These are phyloP conservation scores for Esperia sulphurella DNA, from an alignment of 2,888 invertebrate genomes.

Conservation along the genomic window DNA sequence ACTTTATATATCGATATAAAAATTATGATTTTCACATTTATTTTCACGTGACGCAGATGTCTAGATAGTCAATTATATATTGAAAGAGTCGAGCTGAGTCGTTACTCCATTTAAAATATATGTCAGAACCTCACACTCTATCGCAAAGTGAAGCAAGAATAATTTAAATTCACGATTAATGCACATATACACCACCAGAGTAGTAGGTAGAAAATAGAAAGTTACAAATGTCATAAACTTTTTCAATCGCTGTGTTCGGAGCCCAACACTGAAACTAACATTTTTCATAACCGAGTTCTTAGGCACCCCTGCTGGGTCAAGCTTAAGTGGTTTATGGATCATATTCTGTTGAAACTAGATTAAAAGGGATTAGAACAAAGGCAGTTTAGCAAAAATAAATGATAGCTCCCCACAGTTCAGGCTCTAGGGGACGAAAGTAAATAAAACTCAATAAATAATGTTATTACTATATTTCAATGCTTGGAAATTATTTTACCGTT, in stretches of 20 bases:
- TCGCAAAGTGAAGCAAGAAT: no score
- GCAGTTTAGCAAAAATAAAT: conserved; percentile 5
- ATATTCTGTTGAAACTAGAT: conserved; percentile 10
- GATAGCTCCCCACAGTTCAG: background rate
- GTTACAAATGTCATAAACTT: background rate
- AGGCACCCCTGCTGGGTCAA: conserved; percentile 19
- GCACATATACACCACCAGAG: background rate
- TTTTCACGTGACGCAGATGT: no score
- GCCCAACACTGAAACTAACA: conserved; percentile 11
- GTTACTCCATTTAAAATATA: no score
- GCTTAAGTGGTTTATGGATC: conserved; percentile 26
- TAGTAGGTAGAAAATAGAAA: background rate
- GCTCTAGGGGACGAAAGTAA: no score
- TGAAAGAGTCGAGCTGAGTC: no score
- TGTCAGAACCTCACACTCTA: no score
- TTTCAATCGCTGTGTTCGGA: background rate
- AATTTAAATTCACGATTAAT: background rate
- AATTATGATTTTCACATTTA: no score
- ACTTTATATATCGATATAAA: no score
- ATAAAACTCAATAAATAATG: no score
- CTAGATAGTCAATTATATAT: no score
- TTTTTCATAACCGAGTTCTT: conserved; percentile 20
- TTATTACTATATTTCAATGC: no score
- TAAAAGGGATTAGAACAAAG: conserved; percentile 12
- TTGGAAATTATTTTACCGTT: no score